Evolutionary conservation across 2,888 invertebrate species (phyloP).

Genomic region (Sipunculus nudus): DNA sequence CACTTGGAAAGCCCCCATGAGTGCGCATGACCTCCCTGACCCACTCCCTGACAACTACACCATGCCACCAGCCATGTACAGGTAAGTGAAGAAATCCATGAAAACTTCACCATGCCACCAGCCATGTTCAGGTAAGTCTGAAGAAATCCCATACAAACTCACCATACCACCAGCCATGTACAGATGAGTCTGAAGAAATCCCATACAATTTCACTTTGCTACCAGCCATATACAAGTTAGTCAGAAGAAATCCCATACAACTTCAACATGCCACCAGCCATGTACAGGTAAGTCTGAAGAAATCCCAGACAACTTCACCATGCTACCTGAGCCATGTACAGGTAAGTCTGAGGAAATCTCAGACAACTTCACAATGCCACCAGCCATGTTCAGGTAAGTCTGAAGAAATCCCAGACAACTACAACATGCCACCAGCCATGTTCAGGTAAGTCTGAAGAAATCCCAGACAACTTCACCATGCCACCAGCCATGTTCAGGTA

Average conservation of each 20-base stretch:
- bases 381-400: not conserved
- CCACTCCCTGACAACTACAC: not conserved
- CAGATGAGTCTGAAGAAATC: not conserved
- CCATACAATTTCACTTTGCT: too few relatives aligned
- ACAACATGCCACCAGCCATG: not conserved
- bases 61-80: not conserved
- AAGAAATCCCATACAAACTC: not conserved
- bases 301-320: not conserved
- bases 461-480: not conserved
- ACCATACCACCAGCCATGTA: not conserved
- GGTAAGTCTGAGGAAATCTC: not conserved
- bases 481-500: not conserved
- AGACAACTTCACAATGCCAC: not conserved
- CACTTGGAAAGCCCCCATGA: not conserved
- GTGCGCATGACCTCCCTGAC: too few relatives aligned
- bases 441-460: not conserved
- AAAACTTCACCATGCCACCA: slow-evolving; percentile 1
- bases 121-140: not conserved
- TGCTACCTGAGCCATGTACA: not conserved
- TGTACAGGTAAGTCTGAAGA: too few relatives aligned
- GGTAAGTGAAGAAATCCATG: not conserved
- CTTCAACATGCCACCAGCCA: too few relatives aligned
- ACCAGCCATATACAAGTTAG: too few relatives aligned
- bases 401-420: not conserved
- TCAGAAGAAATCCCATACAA: too few relatives aligned